Conservation (phyloP, 2,113 vertebrate genomes). For the Cichladusa arquata region DNA sequence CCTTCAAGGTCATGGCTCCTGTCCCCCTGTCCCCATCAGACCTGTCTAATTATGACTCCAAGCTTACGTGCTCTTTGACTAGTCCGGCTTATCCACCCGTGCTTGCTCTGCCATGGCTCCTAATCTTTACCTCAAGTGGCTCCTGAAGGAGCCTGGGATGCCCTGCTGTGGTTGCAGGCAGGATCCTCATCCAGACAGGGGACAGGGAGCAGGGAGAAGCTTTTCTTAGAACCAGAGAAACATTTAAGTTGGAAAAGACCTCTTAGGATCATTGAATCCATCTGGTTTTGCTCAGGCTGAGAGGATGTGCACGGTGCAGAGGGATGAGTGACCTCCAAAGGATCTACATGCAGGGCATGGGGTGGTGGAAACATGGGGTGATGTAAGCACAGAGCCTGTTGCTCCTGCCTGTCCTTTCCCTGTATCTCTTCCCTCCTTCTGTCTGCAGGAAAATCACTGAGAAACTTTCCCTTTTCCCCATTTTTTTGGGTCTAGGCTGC, state of each 20-base stretch:
- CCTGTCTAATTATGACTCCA: neutral
- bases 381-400: neutral
- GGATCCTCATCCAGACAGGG: neutral
- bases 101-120: neutral
- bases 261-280: neutral
- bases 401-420: neutral
- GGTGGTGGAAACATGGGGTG: neutral
- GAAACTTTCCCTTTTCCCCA: rapidly evolving
- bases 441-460: neutral
- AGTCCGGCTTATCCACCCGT: neutral
- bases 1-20: neutral
- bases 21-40: neutral
- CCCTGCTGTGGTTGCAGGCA: neutral
- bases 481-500: neutral
- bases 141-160: neutral
- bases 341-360: rapidly evolving
- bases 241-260: neutral
- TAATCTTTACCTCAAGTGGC: neutral
- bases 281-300: neutral
- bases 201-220: neutral
- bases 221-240: neutral
- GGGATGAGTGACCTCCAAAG: neutral
- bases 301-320: rapidly evolving
- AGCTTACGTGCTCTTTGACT: neutral
- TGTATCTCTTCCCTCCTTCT: neutral